phyloP scores from a whole-genome alignment of 2,113 vertebrate genomes.

The Lipophrys pholis region DNA sequence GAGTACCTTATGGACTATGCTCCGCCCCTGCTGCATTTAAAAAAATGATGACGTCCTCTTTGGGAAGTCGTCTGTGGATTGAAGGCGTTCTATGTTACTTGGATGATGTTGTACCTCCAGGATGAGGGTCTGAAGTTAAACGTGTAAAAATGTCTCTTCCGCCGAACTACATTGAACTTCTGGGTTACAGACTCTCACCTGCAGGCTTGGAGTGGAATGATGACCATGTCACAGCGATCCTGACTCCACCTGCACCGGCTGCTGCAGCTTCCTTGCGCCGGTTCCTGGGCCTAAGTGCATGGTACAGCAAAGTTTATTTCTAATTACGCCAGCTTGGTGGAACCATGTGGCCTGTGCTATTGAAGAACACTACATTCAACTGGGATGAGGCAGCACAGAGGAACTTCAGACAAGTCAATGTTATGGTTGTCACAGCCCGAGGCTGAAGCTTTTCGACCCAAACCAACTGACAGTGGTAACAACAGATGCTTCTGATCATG shows the following conservation, averaged over 20 bases:
- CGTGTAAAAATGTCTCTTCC: too few species aligned
- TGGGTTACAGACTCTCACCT: neutral
- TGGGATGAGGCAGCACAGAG: neutral
- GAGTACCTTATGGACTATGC: neutral
- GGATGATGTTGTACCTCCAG: too few species aligned
- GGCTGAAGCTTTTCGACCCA: neutral
- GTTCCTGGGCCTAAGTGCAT: neutral
- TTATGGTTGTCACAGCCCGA: neutral
- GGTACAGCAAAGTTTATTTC: neutral
- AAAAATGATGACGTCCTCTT: too few species aligned
- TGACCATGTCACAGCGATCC: neutral
- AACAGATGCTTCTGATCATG: neutral
- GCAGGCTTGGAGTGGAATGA: neutral
- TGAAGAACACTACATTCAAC: neutral
- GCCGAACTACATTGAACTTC: neutral
- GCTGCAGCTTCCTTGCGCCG: neutral
- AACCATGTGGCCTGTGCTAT: neutral
- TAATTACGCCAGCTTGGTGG: neutral
- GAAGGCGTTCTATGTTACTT: too few species aligned
- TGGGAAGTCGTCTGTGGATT: too few species aligned
- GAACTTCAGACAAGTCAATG: neutral
- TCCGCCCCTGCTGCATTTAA: too few species aligned
- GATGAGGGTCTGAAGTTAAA: too few species aligned
- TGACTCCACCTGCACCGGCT: neutral
- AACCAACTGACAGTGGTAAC: neutral